Percentiles rank a stretch among this genome's conserved stretches.
These are phyloP conservation scores for Eulemur rubriventer DNA, from an alignment of 2,797 vertebrate genomes.

Conservation along the genomic window DNA sequence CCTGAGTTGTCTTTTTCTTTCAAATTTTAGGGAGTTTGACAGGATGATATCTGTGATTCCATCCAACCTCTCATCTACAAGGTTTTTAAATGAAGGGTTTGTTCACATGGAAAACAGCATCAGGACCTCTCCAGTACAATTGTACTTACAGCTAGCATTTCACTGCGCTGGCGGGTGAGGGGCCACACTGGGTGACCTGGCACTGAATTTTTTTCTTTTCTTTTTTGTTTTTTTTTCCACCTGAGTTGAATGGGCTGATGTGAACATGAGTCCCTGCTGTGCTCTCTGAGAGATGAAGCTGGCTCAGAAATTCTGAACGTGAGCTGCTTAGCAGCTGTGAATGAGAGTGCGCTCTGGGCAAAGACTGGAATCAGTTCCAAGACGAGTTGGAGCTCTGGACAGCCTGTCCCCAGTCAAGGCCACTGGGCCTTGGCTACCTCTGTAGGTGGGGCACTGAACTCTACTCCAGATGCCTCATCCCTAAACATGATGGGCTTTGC, in stretches of 20 bases:
- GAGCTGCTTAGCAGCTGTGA: background rate
- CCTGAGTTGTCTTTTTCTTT: background rate
- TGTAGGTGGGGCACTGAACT: background rate
- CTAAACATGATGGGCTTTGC: background rate
- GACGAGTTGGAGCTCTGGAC: background rate
- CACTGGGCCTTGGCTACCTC: background rate
- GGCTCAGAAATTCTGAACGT: background rate
- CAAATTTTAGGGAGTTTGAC: background rate
- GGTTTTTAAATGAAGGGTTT: background rate
- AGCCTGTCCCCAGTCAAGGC: background rate
- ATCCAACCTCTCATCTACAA: background rate
- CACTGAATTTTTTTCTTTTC: background rate
- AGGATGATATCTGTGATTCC: background rate
- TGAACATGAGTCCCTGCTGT: background rate
- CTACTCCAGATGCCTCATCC: background rate
- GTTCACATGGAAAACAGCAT: background rate
- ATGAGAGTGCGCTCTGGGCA: background rate
- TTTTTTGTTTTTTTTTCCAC: background rate
- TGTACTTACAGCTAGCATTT: background rate
- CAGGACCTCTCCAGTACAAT: background rate
- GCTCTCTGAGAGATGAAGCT: background rate
- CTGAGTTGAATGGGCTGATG: background rate
- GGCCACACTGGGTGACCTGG: accelerated
- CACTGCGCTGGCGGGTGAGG: too few species aligned
- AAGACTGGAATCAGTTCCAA: background rate